Evolutionary conservation across 2,888 invertebrate species (phyloP), one percentile per base, ranked within the genome.

Genomic region (Enoplolaimus lenunculus): DNA sequence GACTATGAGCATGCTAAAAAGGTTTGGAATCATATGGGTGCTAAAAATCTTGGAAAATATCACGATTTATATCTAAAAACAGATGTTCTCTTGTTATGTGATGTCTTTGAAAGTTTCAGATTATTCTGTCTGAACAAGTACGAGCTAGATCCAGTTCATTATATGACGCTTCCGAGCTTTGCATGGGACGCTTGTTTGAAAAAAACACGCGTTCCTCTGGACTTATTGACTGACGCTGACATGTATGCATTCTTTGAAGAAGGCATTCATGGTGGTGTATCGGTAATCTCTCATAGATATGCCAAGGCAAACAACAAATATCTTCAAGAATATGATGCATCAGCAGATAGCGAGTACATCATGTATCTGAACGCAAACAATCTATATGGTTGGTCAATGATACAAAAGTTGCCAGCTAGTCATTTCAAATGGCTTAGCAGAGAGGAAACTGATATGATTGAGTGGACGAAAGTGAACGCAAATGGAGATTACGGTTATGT

Each of bases 301-400:
- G 57, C 57, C 26, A 57, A 57, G 57, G 57, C 57, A 21, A 57
- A 57, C 26, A 57, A 57, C 57, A 21, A 21, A 57, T 21, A 21
- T 21, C 57, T 57, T 21, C 21, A 21, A 26, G 57, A 57, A 57
- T 57, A 57, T 57, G 57, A 57, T 57, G 57, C 21, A 57, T 21
- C 21, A 21, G 21, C 57, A 21, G 21, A 57, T 21, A 57, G 21
- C 57, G 21, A 21, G 26, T 57, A 57, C 26, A 57, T 57, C 57
- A 57, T 57, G 21, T 57, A 57, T 57, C 57, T 57, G 57, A 26
- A 57, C n/a, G 75, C 75, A 26, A 77, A 77, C 73, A 77, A 76
- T 73, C 69, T 78, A 69, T 74, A 77, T 75, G 74, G 76, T 68
- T 77, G 75, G 72, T 76, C 78, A n/a, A 78, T 80, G 77, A 69